A percentile compares a stretch with the other conserved stretches of the same genome.
Evolutionary conservation across 2,797 vertebrate species (phyloP).

Genomic region (Hippocampus kuda): DNA sequence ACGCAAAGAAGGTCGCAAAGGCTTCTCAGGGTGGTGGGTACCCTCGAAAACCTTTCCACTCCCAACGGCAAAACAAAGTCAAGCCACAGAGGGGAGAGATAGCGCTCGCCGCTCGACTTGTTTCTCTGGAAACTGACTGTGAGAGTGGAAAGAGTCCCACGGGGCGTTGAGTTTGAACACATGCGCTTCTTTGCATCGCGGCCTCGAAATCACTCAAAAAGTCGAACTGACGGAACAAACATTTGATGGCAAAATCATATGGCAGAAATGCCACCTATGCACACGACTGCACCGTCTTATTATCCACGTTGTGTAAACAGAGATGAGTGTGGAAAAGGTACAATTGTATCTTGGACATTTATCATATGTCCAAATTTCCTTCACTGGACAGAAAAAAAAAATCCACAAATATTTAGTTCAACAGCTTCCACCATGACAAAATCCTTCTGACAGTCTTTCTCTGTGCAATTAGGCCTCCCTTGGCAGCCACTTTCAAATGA

Average conservation of each 20-base stretch:
- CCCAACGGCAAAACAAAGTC: constrained; percentile 36
- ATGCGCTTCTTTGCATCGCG: background rate
- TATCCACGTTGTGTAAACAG: constrained; percentile 8
- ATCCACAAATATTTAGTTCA: constrained; percentile 5
- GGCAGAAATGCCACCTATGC: background rate
- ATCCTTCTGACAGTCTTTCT: constrained; percentile 6
- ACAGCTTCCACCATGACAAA: constrained; percentile 9
- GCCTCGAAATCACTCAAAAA: background rate
- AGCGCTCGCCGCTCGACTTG: constrained; percentile 15
- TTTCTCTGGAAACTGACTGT: constrained; percentile 52
- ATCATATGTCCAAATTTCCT: constrained; percentile 12
- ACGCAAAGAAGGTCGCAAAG: constrained; percentile 26
- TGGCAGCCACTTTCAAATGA: background rate
- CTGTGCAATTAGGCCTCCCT: background rate
- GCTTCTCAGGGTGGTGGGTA: constrained; percentile 14
- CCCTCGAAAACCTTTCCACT: constrained; percentile 45
- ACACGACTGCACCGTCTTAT: background rate
- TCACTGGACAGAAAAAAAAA: constrained; percentile 1
- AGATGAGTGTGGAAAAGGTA: constrained; percentile 8
- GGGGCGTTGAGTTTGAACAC: background rate
- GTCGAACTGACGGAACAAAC: background rate
- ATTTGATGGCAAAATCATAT: background rate
- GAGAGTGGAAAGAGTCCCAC: constrained; percentile 39
- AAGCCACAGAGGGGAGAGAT: constrained; percentile 42
- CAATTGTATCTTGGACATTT: constrained; percentile 4